Evolutionary conservation across 2,797 vertebrate genomes (phyloP).

Genomic region (Phaenicophaeus curvirostris): DNA sequence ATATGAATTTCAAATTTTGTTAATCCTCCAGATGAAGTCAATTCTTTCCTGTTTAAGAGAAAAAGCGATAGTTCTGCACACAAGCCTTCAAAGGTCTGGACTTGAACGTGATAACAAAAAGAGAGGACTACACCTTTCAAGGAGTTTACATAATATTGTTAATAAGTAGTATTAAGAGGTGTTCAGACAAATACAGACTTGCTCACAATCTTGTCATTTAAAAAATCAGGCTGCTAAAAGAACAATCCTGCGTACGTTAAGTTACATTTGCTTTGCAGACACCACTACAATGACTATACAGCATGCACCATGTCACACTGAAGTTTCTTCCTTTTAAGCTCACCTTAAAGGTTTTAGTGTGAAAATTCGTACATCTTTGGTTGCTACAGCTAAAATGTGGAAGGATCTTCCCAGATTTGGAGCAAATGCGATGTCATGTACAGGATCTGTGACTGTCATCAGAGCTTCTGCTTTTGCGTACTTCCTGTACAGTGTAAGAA

Average conservation of each 20-base stretch:
- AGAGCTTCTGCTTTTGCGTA: constrained; percentile 95
- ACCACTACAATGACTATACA: background rate
- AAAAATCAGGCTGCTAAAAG: background rate
- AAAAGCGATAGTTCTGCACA: background rate
- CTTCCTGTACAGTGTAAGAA: constrained; percentile 80
- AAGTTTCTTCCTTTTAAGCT: constrained; percentile 31
- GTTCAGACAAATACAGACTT: background rate
- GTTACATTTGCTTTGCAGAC: background rate
- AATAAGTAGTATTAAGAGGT: background rate
- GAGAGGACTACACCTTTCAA: background rate
- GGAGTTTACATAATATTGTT: background rate
- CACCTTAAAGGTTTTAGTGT: constrained; percentile 95
- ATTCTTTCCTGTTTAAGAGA: constrained; percentile 86
- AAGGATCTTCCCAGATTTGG: constrained; percentile 97
- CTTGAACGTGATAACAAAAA: background rate
- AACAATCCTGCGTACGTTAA: background rate
- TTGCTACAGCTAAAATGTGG: constrained; percentile 95
- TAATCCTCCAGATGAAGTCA: constrained; percentile 86
- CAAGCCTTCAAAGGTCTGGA: background rate
- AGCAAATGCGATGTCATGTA: constrained; percentile 96
- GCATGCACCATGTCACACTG: background rate
- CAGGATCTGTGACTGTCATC: constrained; percentile 94
- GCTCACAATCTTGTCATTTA: background rate
- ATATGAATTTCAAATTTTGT: constrained; percentile 95
- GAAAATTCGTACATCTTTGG: constrained; percentile 97